These are phyloP conservation scores for Dolichomitus sp. DNA, from an alignment of 2,888 invertebrate species.

Conservation along the genomic window DNA sequence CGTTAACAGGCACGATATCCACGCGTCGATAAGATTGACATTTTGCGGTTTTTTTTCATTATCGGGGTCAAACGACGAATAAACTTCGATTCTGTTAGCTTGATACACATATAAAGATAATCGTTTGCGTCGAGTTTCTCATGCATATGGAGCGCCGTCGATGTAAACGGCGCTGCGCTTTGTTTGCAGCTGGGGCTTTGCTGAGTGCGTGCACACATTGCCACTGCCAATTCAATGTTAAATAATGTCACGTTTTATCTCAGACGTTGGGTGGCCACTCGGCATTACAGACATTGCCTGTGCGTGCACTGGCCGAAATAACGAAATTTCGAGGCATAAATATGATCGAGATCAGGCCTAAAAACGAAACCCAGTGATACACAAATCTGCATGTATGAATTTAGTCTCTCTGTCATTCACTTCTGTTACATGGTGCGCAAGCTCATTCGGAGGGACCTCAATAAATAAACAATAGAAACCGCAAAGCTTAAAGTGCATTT, in stretches of 20 bases:
- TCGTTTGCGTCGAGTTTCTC: neutral
- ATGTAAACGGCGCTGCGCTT: neutral
- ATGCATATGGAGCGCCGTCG: neutral
- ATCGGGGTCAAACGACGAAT: slow-evolving; percentile 1
- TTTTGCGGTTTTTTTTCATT: neutral
- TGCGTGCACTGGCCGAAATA: too few relatives aligned
- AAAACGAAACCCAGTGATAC: too few relatives aligned
- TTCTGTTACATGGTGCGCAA: too few relatives aligned
- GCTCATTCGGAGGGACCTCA: slow-evolving; percentile 14
- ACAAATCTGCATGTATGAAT: too few relatives aligned
- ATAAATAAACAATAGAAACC: neutral
- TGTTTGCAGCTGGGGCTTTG: neutral
- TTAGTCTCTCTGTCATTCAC: too few relatives aligned
- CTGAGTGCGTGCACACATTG: neutral
- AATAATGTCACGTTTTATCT: too few relatives aligned
- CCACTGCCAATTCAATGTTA: too few relatives aligned
- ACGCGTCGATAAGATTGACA: slow-evolving; percentile 4
- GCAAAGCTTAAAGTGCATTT: neutral
- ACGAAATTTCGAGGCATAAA: too few relatives aligned
- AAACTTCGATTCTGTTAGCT: neutral
- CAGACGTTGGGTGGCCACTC: too few relatives aligned
- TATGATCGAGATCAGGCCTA: too few relatives aligned
- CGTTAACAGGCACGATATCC: neutral
- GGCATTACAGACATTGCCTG: too few relatives aligned
- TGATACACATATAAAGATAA: neutral